These are phyloP conservation scores for Mola mola DNA, from an alignment of 2,113 vertebrate genomes.

Conservation along the genomic window DNA sequence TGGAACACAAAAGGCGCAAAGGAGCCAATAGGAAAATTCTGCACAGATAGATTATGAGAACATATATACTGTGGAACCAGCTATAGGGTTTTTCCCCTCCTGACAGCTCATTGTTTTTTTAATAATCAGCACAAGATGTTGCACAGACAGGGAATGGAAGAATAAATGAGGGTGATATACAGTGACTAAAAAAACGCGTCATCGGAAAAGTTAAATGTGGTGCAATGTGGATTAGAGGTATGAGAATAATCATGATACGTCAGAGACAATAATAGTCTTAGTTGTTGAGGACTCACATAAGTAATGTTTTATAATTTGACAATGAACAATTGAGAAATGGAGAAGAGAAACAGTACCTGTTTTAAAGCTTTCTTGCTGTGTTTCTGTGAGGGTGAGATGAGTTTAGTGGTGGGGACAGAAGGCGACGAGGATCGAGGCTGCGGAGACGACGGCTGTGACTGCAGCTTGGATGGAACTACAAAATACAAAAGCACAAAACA, in stretches of 20 bases:
- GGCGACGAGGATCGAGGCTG: constrained; percentile 92
- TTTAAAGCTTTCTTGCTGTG: constrained; percentile 98
- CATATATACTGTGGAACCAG: constrained; percentile 48
- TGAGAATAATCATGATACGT: background rate
- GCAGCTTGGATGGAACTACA: constrained; percentile 89
- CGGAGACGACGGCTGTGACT: constrained; percentile 90
- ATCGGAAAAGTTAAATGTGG: background rate
- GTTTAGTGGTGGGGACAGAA: constrained; percentile 88
- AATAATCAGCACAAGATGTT: constrained; percentile 51
- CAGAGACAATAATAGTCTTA: background rate
- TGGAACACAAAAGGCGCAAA: constrained; percentile 47
- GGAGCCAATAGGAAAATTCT: constrained; percentile 40
- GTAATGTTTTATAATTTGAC: background rate
- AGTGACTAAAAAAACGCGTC: background rate
- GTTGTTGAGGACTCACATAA: background rate
- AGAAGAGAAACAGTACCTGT: constrained; percentile 83
- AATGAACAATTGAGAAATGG: background rate
- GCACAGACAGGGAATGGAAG: constrained; percentile 4
- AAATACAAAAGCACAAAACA: constrained; percentile 51
- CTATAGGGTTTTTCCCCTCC: constrained; percentile 25
- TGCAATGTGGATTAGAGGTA: background rate
- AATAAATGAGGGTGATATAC: constrained; percentile 7
- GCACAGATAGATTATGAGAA: constrained; percentile 46
- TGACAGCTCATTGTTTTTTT: constrained; percentile 40
- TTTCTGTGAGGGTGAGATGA: constrained; percentile 97